A percentile compares a stretch with the other conserved stretches of the same genome.
These are phyloP conservation scores for Corythaixoides concolor DNA, from an alignment of 2,113 vertebrate genomes.

Conservation along the genomic window DNA sequence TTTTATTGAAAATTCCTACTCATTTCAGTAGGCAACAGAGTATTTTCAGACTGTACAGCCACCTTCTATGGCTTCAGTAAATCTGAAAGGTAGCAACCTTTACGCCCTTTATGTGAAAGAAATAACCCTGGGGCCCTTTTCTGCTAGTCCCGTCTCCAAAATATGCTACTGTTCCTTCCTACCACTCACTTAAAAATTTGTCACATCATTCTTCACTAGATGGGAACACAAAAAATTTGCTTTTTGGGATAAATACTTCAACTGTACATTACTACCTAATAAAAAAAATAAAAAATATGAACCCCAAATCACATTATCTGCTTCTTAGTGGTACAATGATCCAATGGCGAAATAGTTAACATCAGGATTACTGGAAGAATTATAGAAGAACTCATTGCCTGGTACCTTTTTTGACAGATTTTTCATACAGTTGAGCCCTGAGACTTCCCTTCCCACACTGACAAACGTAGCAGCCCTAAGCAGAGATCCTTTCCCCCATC, in stretches of 20 bases:
- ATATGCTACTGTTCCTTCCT: neutral
- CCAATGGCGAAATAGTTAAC: neutral
- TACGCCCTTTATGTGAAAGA: accelerated
- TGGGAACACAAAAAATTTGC: neutral
- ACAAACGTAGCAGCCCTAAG: neutral
- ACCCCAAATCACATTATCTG: neutral
- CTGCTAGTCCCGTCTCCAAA: neutral
- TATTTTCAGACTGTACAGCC: neutral
- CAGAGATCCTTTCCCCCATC: neutral
- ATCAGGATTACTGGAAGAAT: neutral
- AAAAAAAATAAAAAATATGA: neutral
- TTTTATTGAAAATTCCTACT: neutral
- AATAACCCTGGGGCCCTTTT: neutral
- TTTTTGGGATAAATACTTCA: neutral
- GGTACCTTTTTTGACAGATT: neutral
- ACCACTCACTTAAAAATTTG: neutral
- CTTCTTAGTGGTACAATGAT: neutral
- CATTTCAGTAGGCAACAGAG: neutral
- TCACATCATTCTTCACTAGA: neutral
- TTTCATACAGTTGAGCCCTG: neutral
- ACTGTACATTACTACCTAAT: too few species aligned
- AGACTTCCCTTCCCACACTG: neutral
- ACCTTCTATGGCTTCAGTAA: neutral
- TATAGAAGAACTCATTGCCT: neutral
- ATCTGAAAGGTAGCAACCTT: neutral